Percentiles rank a stretch among this genome's conserved stretches.
These are phyloP conservation scores for Astreopora myriophthalma DNA, from an alignment of 64 coral and sea anemone species.

Conservation along the genomic window DNA sequence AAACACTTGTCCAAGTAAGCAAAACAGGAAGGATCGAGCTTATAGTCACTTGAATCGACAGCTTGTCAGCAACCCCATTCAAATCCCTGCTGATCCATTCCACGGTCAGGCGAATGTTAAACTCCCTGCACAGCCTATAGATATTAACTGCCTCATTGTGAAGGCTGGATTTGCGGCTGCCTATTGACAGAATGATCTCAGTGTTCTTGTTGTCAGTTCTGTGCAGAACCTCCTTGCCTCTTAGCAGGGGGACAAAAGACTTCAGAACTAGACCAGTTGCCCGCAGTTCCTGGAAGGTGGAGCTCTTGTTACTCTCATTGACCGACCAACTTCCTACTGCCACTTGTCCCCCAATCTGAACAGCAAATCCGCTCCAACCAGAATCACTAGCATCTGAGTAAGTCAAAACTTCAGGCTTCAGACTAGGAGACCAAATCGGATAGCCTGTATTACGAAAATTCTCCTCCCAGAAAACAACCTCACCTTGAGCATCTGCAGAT, in stretches of 20 bases:
- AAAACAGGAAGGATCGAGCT: constrained; percentile 12
- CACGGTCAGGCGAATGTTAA: constrained; percentile 3
- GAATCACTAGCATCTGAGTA: constrained; percentile 30
- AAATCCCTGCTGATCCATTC: constrained; percentile 20
- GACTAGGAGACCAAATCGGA: constrained; percentile 26
- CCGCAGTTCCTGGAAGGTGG: background rate
- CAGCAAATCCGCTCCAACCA: constrained; percentile 12
- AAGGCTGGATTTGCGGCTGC: background rate
- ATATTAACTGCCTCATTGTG: background rate
- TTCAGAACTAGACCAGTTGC: background rate
- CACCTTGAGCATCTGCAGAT: too few species aligned
- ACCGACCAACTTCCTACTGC: constrained; percentile 9
- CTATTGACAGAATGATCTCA: background rate
- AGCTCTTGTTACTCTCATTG: background rate
- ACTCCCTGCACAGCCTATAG: background rate
- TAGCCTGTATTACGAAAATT: too few species aligned
- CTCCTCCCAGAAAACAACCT: too few species aligned
- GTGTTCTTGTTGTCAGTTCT: constrained; percentile 26
- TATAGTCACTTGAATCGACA: constrained; percentile 24
- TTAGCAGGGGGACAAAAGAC: background rate
- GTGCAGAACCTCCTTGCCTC: background rate
- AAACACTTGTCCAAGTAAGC: background rate
- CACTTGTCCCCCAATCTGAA: background rate
- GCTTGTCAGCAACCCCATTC: background rate
- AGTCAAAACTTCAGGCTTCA: background rate